Evolutionary conservation across 2,797 vertebrate species (phyloP).

Genomic region (Diceros bicornis): DNA sequence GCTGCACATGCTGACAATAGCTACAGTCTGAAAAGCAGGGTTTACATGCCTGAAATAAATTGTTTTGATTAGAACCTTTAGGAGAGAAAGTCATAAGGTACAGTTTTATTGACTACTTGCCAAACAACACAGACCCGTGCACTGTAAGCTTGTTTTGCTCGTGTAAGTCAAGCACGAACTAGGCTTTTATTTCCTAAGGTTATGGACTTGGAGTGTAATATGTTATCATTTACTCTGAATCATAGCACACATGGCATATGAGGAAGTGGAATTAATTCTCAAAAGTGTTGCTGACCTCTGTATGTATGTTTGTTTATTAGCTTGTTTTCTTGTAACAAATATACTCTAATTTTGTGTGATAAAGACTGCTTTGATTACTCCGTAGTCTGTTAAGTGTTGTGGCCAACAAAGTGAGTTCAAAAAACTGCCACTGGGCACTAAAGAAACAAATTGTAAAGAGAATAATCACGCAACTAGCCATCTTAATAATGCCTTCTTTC

Average conservation of each 20-base stretch:
- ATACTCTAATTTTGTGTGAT: slow-evolving; percentile 54
- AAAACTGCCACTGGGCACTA: not conserved
- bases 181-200: slow-evolving; percentile 88
- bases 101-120: slow-evolving; percentile 92
- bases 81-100: slow-evolving; percentile 92
- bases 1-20: slow-evolving; percentile 86
- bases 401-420: slow-evolving; percentile 43
- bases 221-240: slow-evolving; percentile 88
- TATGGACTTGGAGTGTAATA: slow-evolving; percentile 83
- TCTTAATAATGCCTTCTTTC: slow-evolving; percentile 49
- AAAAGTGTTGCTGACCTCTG: slow-evolving; percentile 75
- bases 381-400: slow-evolving; percentile 66
- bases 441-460: slow-evolving; percentile 15
- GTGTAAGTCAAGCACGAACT: slow-evolving; percentile 89
- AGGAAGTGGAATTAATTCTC: slow-evolving; percentile 81
- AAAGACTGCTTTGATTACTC: slow-evolving; percentile 38
- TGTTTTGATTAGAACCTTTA: slow-evolving; percentile 93
- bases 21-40: slow-evolving; percentile 87
- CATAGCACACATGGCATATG: slow-evolving; percentile 76
- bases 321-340: not conserved
- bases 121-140: slow-evolving; percentile 88
- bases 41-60: slow-evolving; percentile 92
- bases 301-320: slow-evolving; percentile 38
- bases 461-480: slow-evolving; percentile 25
- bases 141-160: slow-evolving; percentile 89